Base-by-base conservation (phyloP, 2,888 invertebrate genomes). In the Drosophila longiperda region DNA sequence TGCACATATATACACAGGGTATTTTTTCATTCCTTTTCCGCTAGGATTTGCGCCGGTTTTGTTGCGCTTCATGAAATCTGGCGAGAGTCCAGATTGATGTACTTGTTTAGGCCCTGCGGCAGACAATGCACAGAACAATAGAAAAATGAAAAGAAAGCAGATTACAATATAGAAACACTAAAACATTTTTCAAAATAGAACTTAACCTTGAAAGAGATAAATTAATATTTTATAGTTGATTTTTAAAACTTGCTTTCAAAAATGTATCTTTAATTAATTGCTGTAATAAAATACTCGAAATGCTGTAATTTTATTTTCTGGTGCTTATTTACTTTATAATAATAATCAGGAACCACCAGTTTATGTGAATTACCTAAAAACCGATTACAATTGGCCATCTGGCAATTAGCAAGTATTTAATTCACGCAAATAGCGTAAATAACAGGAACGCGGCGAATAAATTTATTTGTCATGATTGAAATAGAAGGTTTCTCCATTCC, bases 381-480 rank as follows among this genome's bases (percentile, higher is more conserved):
- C 6, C 36, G 23, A 20, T n/a, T 59, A 48, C 80, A 64, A 59
- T 66, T 45, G 69, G 48, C 57, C 77, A 79, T 69, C 55, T 76
- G 52, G 40, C 59, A 52, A 62, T 70, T 80, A 75, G 70, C 60
- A 64, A 54, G 66, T 74, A 74, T 78, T 83, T 73, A 86, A 73
- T 58, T 57, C 50, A 60, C 58, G 64, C 72, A 80, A 87, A 84
- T 75, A 73, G 75, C 73, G 57, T 68, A 50, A 63, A 75, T 66
- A 67, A 70, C 68, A 78, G 15, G 20, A 20, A 76, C 69, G 60
- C 63, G n/a, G 20, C 29, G 17, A 71, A 70, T 77, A 72, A 80
- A 83, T 75, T 62, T 64, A 85, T 82, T 75, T 75, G 69, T 50
- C 75, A 58, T 49, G 48, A 32, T 75, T 78, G 75, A 83, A 78